A percentile compares a stretch with the other conserved stretches of the same genome.
phyloP scores from a whole-genome alignment of 2,888 invertebrate species.

The Lamellibrachia satsuma region DNA sequence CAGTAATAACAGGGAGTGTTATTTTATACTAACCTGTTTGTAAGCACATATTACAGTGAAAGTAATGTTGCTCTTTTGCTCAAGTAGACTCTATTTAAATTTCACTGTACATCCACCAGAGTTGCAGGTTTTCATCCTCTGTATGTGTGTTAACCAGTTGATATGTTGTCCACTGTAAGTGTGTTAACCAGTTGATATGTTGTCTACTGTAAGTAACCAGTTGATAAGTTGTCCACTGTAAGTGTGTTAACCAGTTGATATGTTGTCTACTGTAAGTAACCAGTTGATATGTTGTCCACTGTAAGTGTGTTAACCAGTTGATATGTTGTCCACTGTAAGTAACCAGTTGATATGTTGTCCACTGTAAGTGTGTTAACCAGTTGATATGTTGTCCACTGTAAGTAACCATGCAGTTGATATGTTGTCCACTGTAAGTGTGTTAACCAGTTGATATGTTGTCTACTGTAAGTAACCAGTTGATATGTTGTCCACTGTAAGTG shows the following conservation, averaged over 20 bases:
- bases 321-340: background rate
- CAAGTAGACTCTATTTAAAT: background rate
- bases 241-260: background rate
- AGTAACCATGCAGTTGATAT: too few relatives aligned
- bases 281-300: too few relatives aligned
- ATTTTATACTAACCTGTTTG: background rate
- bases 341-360: too few relatives aligned
- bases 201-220: too few relatives aligned
- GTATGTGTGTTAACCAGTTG: too few relatives aligned
- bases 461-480: too few relatives aligned
- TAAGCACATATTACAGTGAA: background rate
- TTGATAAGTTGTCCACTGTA: too few relatives aligned
- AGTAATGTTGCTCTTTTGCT: background rate
- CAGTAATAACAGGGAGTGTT: background rate
- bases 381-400: background rate
- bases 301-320: background rate
- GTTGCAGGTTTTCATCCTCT: too few relatives aligned
- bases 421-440: background rate
- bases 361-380: background rate
- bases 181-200: too few relatives aligned
- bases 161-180: too few relatives aligned
- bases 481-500: background rate
- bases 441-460: background rate
- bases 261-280: background rate
- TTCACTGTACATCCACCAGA: background rate